Conservation (phyloP, 2,888 invertebrate genomes). For the Pocota personata region DNA sequence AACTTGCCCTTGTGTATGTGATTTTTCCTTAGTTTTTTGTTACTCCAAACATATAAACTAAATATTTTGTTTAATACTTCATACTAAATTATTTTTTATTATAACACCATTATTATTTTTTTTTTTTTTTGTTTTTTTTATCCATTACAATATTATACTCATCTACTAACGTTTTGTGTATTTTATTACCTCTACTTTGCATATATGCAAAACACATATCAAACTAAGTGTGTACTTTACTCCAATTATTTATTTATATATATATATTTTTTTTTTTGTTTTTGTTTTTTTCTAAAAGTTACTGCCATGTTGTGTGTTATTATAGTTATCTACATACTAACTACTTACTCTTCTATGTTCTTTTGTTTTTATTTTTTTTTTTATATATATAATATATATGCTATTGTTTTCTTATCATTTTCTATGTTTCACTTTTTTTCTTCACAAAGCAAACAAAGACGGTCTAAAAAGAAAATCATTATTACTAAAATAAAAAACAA, state of each 20-base stretch:
- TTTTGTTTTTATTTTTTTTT: constrained; percentile 17
- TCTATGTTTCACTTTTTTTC: constrained; percentile 56
- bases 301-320: constrained; percentile 62
- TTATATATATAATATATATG: constrained; percentile 70
- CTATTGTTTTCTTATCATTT: constrained; percentile 46
- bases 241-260: constrained; percentile 56
- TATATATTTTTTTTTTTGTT: constrained; percentile 38
- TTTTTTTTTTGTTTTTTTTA: constrained; percentile 46
- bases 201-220: constrained; percentile 71
- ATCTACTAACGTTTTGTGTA: constrained; percentile 63
- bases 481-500: constrained; percentile 17
- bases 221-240: constrained; percentile 67
- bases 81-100: constrained; percentile 46
- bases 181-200: constrained; percentile 66
- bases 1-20: constrained; percentile 67
- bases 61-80: constrained; percentile 58
- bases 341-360: constrained; percentile 57
- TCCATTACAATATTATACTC: constrained; percentile 70
- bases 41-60: constrained; percentile 56
- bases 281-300: constrained; percentile 54
- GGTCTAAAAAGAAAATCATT: constrained; percentile 8
- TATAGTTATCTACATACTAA: constrained; percentile 70
- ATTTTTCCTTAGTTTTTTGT: constrained; percentile 31
- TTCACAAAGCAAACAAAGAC: constrained; percentile 59
- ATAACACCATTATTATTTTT: constrained; percentile 60